Evolutionary conservation across 2,888 invertebrate genomes (phyloP).

Genomic region (Xestoiulus laeticollis): DNA sequence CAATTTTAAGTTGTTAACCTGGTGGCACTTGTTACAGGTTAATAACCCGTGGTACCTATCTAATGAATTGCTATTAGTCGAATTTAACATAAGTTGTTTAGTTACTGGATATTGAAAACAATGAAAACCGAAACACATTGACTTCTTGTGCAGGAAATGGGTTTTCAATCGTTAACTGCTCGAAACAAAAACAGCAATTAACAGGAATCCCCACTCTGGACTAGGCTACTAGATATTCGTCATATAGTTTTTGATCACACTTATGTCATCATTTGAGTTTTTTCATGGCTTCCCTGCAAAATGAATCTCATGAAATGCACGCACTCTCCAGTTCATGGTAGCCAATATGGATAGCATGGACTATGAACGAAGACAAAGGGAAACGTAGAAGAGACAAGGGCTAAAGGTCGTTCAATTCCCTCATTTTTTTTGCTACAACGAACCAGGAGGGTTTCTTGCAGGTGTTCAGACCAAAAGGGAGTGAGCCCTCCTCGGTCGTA

Average conservation of each 20-base stretch:
- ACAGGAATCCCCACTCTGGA: neutral
- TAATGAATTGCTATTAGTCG: no score
- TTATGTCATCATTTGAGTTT: neutral
- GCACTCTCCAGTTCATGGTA: neutral
- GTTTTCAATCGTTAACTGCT: neutral
- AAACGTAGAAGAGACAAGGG: conserved; percentile 4
- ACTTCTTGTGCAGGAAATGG: neutral
- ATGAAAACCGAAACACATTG: neutral
- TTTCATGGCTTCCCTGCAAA: neutral
- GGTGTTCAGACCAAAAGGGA: neutral
- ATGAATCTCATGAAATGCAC: neutral
- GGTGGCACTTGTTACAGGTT: no score
- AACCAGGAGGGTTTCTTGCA: neutral
- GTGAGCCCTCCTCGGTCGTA: conserved; percentile 32
- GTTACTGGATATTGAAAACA: neutral
- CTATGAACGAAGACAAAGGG: conserved; percentile 14
- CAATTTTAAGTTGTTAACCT: no score
- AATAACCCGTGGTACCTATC: no score
- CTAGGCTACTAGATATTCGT: neutral
- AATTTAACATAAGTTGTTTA: no score
- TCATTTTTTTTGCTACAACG: neutral
- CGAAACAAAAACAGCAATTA: neutral
- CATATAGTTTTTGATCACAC: no score
- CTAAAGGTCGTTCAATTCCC: conserved; percentile 31
- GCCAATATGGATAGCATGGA: neutral